Evolutionary conservation across 2,113 vertebrate species (phyloP), one percentile per base, ranked within the genome.

Genomic region (Megaceryle torquata): DNA sequence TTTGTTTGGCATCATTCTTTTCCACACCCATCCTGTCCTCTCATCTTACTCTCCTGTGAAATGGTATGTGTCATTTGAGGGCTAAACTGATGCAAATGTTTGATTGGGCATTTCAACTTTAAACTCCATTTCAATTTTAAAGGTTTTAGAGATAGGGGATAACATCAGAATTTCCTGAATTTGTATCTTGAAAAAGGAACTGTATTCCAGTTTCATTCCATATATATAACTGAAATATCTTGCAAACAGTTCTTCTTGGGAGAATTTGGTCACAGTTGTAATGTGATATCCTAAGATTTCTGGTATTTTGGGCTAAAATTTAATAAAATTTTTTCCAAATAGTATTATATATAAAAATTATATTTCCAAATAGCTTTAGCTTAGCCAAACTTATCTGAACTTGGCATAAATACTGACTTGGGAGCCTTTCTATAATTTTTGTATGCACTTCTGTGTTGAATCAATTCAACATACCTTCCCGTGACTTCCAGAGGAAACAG

Each of bases 161-260:
- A 86, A 81, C 18, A 57, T 74, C 13, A 61, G 41, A 57, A 48
- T 39, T 74, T 74, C 67, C n/a, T 84, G 46, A 22, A 51, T 86
- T 81, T 93, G 33, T 83, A 61, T 19, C 51, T 64, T 56, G 53
- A 57, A n/a, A 79, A 83, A n/a, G 11, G 31, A 51, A 3, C 29
- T 64, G 20, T 88, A 67, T 46, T 39, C 15, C 46, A 57, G 22
- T 61, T 65, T 61, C 22, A 22, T 70, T 87, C 65, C 4, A 3
- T 48, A 29, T 48, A 29, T 4, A 3, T 89, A 53, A 19, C 24
- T 77, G 51, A 81, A 57, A 29, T 67, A 39, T 44, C 29, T 41
- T 7, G 15, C 22, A 63, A 80, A 54, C 63, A 50, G 64, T 44
- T 50, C 13, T 51, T 53, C 33, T 75, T 0, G 0, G 29, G 20